These are phyloP conservation scores for Brachyhypopomus occidentalis DNA, from an alignment of 2,113 vertebrate species.

Conservation along the genomic window DNA sequence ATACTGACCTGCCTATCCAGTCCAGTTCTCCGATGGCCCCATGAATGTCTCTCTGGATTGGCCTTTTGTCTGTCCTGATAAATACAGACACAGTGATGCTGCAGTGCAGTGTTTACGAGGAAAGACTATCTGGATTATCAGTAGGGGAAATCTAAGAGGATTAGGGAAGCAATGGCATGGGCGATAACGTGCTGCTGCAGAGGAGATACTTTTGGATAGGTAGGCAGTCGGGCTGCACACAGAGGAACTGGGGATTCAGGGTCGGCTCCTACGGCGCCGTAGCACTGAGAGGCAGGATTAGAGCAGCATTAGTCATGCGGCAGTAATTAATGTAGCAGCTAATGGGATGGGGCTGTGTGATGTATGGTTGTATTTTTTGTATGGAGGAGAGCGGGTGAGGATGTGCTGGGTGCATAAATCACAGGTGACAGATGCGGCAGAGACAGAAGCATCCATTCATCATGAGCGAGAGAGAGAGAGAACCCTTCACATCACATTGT, in stretches of 20 bases:
- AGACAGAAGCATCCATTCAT: conserved; percentile 58
- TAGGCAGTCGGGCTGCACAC: neutral
- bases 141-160: conserved; percentile 63
- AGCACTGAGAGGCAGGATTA: conserved; percentile 44
- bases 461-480: conserved; percentile 45
- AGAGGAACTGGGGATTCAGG: neutral
- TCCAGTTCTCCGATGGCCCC: neutral
- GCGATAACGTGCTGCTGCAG: conserved; percentile 54
- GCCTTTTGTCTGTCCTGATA: conserved; percentile 24
- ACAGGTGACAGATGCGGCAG: conserved; percentile 66
- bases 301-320: conserved; percentile 52
- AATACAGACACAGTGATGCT: neutral
- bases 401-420: conserved; percentile 70
- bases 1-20: conserved; percentile 29
- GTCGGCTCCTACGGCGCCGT: conserved; percentile 23
- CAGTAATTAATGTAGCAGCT: conserved; percentile 67
- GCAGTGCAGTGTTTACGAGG: conserved; percentile 14
- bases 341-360: conserved; percentile 58
- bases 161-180: conserved; percentile 62
- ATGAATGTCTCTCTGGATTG: conserved; percentile 15
- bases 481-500: conserved; percentile 14
- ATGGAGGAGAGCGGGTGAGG: conserved; percentile 50
- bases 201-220: neutral
- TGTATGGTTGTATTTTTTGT: conserved; percentile 32
- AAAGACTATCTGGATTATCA: conserved; percentile 56